Base-by-base conservation (phyloP, 37 sponge, comb jelly and placozoan species). In the Crambe crambe region DNA sequence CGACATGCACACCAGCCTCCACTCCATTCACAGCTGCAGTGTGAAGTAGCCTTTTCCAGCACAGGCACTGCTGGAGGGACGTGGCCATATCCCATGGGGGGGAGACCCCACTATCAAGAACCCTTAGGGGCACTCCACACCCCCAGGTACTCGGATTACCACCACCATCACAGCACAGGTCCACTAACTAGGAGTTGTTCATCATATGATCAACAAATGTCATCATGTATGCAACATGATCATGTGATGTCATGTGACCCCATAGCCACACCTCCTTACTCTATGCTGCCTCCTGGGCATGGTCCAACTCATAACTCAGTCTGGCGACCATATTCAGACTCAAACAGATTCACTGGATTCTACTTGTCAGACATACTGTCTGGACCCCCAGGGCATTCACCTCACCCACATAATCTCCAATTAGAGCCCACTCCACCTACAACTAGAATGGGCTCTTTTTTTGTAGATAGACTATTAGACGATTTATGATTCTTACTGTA, bases 281-380 rank as follows among this genome's bases (percentile, higher is more conserved):
- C 78, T 58, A 34, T 72, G 21, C 75, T 34, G 2, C 75, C 58
- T 10, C 75, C 58, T 29, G 26, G 57, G 27, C 75, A 74, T 20
- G 38, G 5, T 37, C 20, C 34, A 25, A 54, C 37, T 36, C 35
- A 56, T 30, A 2, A 8, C 30, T n/a, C 69, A 18, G 82, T 82
- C 47, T 82, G 82, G 82, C 57, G 82, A 31, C 82, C 82, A 9
- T 82, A 82, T 43, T 72, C 62, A 39, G 82, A 82, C 10, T 18
- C 42, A 36, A 37, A 39, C 44, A 25, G 61, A 37, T n/a, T 51
- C 0, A 58, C 82, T 26, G 65, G 82, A 18, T 82, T 73, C 37
- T 58, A 74, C 41, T 59, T 73, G 31, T 10, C 81, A 1, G 72
- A 80, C 20, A 69, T 70, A 3, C 72, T 80, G 26, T 69, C 72